phyloP scores from a whole-genome alignment of 2,888 invertebrate species.

The Hofmannophila pseudospretella region DNA sequence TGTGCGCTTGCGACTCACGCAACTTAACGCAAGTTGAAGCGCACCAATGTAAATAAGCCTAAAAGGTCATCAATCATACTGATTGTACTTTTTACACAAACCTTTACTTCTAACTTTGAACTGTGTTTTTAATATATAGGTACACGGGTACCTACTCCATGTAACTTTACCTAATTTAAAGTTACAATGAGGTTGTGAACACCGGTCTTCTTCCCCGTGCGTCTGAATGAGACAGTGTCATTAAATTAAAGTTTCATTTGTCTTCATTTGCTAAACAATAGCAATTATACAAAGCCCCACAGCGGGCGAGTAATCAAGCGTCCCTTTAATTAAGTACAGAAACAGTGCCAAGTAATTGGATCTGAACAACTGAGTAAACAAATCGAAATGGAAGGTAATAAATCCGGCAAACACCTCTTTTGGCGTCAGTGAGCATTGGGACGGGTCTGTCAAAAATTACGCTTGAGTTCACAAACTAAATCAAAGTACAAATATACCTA shows the following conservation, averaged over 20 bases:
- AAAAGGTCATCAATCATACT: no score
- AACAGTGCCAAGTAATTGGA: conserved; percentile 78
- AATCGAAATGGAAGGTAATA: conserved; percentile 76
- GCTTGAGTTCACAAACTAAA: conserved; percentile 15
- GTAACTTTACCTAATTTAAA: conserved; percentile 56
- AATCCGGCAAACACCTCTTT: conserved; percentile 75
- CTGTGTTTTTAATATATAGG: no score
- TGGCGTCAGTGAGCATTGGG: conserved; percentile 50
- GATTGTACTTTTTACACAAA: no score
- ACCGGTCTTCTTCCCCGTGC: conserved; percentile 55
- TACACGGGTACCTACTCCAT: no score
- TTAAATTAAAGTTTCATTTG: conserved; percentile 79
- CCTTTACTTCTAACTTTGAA: no score
- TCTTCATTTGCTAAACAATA: conserved; percentile 79
- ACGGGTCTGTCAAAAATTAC: conserved; percentile 40
- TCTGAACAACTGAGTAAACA: conserved; percentile 78
- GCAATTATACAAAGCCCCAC: conserved; percentile 77
- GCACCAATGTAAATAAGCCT: no score
- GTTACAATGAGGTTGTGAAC: conserved; percentile 42
- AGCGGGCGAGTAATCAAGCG: conserved; percentile 78
- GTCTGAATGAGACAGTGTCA: conserved; percentile 73
- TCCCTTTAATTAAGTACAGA: conserved; percentile 79
- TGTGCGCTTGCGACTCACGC: no score
- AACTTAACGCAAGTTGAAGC: no score
- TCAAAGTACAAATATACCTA: no score